phyloP scores from a whole-genome alignment of 2,888 invertebrate genomes.

The Tetragnatha montana region DNA sequence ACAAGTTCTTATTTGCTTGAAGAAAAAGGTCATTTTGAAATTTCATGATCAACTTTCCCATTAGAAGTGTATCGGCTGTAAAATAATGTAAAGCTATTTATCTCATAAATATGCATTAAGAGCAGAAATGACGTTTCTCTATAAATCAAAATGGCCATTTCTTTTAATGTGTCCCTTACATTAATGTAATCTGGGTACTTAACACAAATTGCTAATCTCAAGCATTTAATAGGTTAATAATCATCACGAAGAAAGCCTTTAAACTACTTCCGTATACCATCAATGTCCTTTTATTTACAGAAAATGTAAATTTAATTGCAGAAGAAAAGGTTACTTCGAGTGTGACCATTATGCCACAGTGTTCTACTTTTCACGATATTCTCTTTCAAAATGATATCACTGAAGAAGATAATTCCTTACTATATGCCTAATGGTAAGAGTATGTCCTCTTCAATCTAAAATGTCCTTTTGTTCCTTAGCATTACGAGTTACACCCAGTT shows the following conservation, averaged over 20 bases:
- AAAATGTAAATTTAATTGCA: background rate
- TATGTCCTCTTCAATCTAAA: background rate
- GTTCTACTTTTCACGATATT: background rate
- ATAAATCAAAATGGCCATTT: background rate
- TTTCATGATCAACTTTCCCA: too few species aligned
- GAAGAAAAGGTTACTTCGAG: background rate
- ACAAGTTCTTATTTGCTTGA: too few species aligned
- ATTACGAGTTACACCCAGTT: conserved; percentile 53
- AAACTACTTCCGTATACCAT: conserved; percentile 25
- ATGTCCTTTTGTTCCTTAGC: conserved; percentile 12
- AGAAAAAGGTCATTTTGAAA: too few species aligned
- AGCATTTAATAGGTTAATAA: conserved; percentile 31
- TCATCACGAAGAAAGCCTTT: background rate
- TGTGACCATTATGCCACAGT: background rate
- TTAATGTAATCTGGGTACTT: background rate
- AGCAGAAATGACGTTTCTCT: background rate
- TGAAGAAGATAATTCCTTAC: background rate
- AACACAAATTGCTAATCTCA: conserved; percentile 4
- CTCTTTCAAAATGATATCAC: background rate
- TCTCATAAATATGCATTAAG: background rate
- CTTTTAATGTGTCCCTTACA: background rate
- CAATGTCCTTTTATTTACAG: background rate
- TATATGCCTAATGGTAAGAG: background rate
- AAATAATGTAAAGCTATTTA: too few species aligned
- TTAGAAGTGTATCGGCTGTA: too few species aligned